phyloP scores from a whole-genome alignment of 2,888 invertebrate genomes.

The Drosophila atroscutellata region DNA sequence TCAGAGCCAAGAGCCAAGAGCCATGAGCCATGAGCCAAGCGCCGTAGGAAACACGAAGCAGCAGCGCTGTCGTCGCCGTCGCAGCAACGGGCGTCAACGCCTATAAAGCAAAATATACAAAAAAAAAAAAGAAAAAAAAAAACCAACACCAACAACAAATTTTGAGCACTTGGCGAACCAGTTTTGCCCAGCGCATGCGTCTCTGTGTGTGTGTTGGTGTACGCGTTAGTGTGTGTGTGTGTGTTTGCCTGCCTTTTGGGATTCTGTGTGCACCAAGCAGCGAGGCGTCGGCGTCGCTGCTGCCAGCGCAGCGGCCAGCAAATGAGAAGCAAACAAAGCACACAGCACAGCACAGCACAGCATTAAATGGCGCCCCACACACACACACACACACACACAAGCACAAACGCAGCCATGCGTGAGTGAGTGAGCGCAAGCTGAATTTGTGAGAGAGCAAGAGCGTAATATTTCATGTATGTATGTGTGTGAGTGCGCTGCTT shows the following conservation, averaged over 20 bases:
- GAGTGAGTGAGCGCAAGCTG: conserved; percentile 44
- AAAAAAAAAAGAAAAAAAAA: conserved; percentile 11
- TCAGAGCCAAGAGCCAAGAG: conserved; percentile 66
- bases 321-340: conserved; percentile 68
- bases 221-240: conserved; percentile 15
- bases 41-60: conserved; percentile 63
- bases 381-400: conserved; percentile 19
- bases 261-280: conserved; percentile 62
- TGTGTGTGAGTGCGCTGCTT: conserved; percentile 25
- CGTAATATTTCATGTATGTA: conserved; percentile 5
- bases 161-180: conserved; percentile 67
- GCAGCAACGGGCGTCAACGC: conserved; percentile 62
- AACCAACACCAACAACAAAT: conserved; percentile 26
- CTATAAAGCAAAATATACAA: conserved; percentile 36
- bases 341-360: conserved; percentile 15
- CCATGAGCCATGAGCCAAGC: conserved; percentile 57
- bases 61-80: conserved; percentile 44
- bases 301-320: conserved; percentile 49
- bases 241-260: conserved; percentile 61
- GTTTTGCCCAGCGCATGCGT: conserved; percentile 65
- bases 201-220: conserved; percentile 41
- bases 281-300: conserved; percentile 49
- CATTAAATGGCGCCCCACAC: conserved; percentile 83
- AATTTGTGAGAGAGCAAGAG: conserved; percentile 47
- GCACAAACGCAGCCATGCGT: conserved; percentile 47